Conservation (phyloP, 2,888 invertebrate genomes). For the Conchocele bisecta region DNA sequence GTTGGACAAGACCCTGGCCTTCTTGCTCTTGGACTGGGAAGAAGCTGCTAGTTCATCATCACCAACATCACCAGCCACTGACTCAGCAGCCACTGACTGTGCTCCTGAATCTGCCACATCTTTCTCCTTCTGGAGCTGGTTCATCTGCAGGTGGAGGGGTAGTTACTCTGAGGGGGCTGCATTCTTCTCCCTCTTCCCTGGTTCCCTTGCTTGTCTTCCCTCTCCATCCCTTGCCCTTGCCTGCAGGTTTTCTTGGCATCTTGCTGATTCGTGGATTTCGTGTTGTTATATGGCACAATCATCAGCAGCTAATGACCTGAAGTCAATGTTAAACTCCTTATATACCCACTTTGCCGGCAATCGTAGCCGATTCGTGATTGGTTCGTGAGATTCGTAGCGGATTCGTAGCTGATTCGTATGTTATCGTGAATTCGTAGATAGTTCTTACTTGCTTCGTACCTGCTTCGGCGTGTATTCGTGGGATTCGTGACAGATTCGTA, state of each 20-base stretch:
- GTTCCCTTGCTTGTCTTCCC: slow-evolving; percentile 9
- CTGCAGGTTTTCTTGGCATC: slow-evolving; percentile 22
- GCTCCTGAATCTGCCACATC: slow-evolving; percentile 5
- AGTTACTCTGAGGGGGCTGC: slow-evolving; percentile 2
- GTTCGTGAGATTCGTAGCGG: slow-evolving; percentile 27
- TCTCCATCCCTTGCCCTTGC: not conserved
- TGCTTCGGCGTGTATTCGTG: slow-evolving; percentile 29
- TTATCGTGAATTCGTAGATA: slow-evolving; percentile 25
- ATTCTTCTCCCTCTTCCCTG: not conserved
- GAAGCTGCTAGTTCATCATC: slow-evolving; percentile 31
- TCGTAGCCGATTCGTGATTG: slow-evolving; percentile 25
- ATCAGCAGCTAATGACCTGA: slow-evolving; percentile 26
- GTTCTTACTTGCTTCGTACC: slow-evolving; percentile 23
- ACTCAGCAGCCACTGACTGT: slow-evolving; percentile 16
- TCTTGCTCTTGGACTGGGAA: slow-evolving; percentile 41
- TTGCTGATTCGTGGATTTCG: slow-evolving; percentile 19
- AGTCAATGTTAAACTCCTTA: slow-evolving; percentile 14
- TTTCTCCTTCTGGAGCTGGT: slow-evolving; percentile 6
- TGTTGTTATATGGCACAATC: slow-evolving; percentile 12
- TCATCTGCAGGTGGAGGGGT: slow-evolving; percentile 14
- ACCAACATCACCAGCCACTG: slow-evolving; percentile 27
- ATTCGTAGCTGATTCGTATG: no score
- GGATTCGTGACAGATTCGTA: slow-evolving; percentile 34
- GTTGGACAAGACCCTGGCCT: slow-evolving; percentile 41
- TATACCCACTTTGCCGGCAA: slow-evolving; percentile 10